These are phyloP conservation scores for Amphipoea lucens DNA, from an alignment of 2,888 invertebrate species.

Conservation along the genomic window DNA sequence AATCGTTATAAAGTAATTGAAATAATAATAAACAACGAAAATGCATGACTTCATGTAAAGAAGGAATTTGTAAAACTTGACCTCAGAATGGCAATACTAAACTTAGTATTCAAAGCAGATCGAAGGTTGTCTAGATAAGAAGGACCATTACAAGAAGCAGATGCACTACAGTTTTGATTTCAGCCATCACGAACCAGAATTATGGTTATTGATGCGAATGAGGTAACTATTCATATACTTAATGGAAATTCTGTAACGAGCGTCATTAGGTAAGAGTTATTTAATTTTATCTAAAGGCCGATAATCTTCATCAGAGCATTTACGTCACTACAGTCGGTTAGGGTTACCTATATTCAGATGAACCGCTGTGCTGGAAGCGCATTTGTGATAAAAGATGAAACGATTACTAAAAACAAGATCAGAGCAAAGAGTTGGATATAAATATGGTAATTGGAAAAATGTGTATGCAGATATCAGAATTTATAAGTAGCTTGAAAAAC, in stretches of 20 bases:
- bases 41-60: neutral
- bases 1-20: neutral
- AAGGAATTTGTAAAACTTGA: neutral
- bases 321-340: slow-evolving; percentile 78
- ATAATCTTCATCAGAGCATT: slow-evolving; percentile 77
- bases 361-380: neutral
- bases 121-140: slow-evolving; percentile 33
- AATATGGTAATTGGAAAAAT: neutral
- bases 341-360: slow-evolving; percentile 33
- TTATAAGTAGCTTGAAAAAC: slow-evolving; percentile 1
- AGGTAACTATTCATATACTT: slow-evolving; percentile 24
- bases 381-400: neutral
- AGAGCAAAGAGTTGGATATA: slow-evolving; percentile 5
- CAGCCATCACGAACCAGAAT: slow-evolving; percentile 43
- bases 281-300: slow-evolving; percentile 80
- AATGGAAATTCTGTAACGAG: slow-evolving; percentile 44
- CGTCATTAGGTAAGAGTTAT: slow-evolving; percentile 59
- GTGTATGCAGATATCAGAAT: neutral
- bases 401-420: slow-evolving; percentile 11
- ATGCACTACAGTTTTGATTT: slow-evolving; percentile 40
- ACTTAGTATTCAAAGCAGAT: slow-evolving; percentile 12
- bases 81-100: slow-evolving; percentile 17
- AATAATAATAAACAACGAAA: neutral
- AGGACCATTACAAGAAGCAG: slow-evolving; percentile 39
- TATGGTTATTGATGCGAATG: slow-evolving; percentile 46